Evolutionary conservation across 2,797 vertebrate genomes (phyloP), one percentile per base, ranked within the genome.

Genomic region (Schizothorax lantsangensis): DNA sequence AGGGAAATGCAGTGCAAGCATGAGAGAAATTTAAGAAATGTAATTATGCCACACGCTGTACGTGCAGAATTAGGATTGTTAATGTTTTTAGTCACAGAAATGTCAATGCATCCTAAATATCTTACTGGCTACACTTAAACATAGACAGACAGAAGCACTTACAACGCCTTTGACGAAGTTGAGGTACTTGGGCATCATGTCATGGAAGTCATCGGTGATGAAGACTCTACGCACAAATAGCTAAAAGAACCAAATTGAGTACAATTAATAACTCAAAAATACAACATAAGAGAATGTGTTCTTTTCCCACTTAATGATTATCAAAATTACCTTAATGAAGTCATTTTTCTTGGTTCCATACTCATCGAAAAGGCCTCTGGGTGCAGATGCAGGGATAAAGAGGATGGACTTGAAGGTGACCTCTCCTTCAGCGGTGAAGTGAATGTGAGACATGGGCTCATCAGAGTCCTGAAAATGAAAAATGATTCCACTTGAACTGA

Each of bases 141-240:
- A 83, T 4, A 57, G 23, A 1, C 5, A 49, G 43, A 19, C 40
- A 36, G 78, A 10, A 66, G 74, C 23, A 97, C 98, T 97, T 92
- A 99, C 98, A 94, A 99, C 98, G 91, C 98, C 98, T 93, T 97
- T 99, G 91, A 99, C 86, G 0, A 99, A 99, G 91, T 99, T 99
- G 49, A 99, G 96, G 49, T 99, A 99, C 89, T 99, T 99, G 75
- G 98, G 98, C 98, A 99, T 99, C 98, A 99, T 99, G 88, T 99
- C 98, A 68, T 99, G 98, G 95, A 99, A 99, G 91, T 99, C 98
- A 2, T 99, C 98, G 0, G 98, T 99, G 94, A 99, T 99, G 94
- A 99, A 99, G 72, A 99, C 98, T 92, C 98, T 96, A 84, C 95
- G 94, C 77, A 96, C 95, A 89, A 95, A 96, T 84, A 96, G 92